Evolutionary conservation across 2,797 vertebrate genomes (phyloP), one percentile per base, ranked within the genome.

Genomic region (Cottoperca gobio): DNA sequence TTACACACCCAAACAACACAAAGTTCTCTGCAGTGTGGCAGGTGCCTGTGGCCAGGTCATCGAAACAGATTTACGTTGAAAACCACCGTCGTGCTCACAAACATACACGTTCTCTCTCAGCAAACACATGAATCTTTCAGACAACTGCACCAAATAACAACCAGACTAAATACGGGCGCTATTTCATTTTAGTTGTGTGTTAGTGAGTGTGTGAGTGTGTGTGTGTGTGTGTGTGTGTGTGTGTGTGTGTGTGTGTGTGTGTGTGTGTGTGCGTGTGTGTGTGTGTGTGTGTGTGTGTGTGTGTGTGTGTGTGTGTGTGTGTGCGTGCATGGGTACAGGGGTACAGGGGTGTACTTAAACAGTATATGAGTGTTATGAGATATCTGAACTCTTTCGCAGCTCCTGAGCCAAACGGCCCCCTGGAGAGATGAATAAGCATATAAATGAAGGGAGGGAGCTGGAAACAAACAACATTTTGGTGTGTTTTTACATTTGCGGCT

Each of bases 31-130:
- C 45, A 78, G 37, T 33, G 33, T 24, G 54, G 72, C 58, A 73
- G 77, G 63, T 26, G 82, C 86, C 77, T 76, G 66, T 79, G 81
- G 78, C 72, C 80, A 79, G 70, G 74, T 81, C 71, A 66, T 3
- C 35, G 59, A 43, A 62, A 64, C 39, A 53, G 19, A 60, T 43
- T 33, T 58, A 59, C 2, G 14, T 72, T 69, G 6, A 63, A 24
- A 55, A 43, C 13, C 12, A 31, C 21, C 19, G 0, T 33, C 37
- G 31, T n/a, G 31, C 60, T 57, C n/a, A 61, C 53, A 40, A 10
- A 24, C 53, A 53, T 28, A 46, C 26, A 53, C 13, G 28, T 14
- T 40, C 24, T 21, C 8, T 2, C 54, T 12, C 48, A n/a, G 10
- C 31, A 45, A 59, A 76, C 54, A 45, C 39, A 57, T 63, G 23